Conservation (phyloP, 2,888 invertebrate species). For the Sussaba pulchella region DNA sequence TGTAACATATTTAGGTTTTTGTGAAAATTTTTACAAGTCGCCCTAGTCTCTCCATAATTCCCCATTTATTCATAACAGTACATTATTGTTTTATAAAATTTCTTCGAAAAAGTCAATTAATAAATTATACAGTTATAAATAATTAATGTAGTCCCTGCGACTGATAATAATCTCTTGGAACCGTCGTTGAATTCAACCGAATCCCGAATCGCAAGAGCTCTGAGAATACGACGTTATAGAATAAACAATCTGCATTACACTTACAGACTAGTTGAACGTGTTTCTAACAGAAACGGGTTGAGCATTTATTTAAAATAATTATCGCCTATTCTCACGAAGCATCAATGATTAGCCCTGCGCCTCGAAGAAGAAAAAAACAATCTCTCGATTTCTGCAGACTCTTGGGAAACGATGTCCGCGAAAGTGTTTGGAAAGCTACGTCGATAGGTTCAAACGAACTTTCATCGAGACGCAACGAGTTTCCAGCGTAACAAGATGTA, state of each 20-base stretch:
- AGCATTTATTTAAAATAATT: too few relatives aligned
- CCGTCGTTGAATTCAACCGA: not conserved
- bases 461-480: constrained; percentile 88
- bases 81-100: too few relatives aligned
- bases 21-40: too few relatives aligned
- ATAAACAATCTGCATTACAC: constrained; percentile 5
- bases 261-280: constrained; percentile 50
- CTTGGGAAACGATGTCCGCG: not conserved
- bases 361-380: not conserved
- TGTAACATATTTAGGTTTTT: too few relatives aligned
- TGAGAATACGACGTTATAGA: not conserved
- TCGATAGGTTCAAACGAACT: not conserved
- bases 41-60: too few relatives aligned
- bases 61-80: too few relatives aligned
- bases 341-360: too few relatives aligned
- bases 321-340: too few relatives aligned
- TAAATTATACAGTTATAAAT: constrained; percentile 51
- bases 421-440: constrained; percentile 17
- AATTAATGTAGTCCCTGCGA: constrained; percentile 25
- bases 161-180: not conserved
- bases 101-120: too few relatives aligned
- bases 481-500: constrained; percentile 92
- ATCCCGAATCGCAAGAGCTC: not conserved
- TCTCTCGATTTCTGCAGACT: not conserved
- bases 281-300: constrained; percentile 40